These are phyloP conservation scores for Hystrix brachyura DNA, from an alignment of 2,113 vertebrate genomes.

Conservation along the genomic window DNA sequence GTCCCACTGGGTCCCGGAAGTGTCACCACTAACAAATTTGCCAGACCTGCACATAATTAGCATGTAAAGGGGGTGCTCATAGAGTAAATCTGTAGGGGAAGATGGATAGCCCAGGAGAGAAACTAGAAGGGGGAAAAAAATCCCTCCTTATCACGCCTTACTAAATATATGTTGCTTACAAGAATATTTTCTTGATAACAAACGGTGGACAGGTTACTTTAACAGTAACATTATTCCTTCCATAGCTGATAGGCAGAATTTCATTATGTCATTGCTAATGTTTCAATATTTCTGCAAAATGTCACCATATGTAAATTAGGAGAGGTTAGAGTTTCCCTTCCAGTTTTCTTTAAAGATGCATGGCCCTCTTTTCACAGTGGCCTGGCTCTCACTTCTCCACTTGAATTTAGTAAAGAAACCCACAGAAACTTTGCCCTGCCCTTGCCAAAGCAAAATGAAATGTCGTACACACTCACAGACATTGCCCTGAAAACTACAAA, in stretches of 20 bases:
- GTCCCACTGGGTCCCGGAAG: constrained; percentile 96
- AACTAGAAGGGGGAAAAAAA: constrained; percentile 85
- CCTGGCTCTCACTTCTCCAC: neutral
- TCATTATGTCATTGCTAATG: constrained; percentile 97
- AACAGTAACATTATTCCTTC: constrained; percentile 99
- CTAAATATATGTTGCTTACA: constrained; percentile 92
- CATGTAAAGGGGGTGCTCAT: constrained; percentile 96
- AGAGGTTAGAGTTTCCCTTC: constrained; percentile 91
- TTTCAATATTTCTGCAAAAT: constrained; percentile 99
- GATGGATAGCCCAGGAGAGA: constrained; percentile 91
- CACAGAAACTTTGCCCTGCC: constrained; percentile 54
- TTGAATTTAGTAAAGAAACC: constrained; percentile 52
- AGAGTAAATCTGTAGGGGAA: constrained; percentile 95
- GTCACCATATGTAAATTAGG: constrained; percentile 99
- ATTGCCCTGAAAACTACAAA: neutral
- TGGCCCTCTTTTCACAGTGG: constrained; percentile 75
- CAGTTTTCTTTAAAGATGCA: constrained; percentile 95
- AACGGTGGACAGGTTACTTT: constrained; percentile 98
- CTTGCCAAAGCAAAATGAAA: constrained; percentile 7
- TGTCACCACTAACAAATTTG: constrained; percentile 99
- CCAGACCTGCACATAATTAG: constrained; percentile 96
- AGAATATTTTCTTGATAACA: constrained; percentile 95
- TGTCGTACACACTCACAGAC: rapidly evolving
- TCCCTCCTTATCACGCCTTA: constrained; percentile 90
- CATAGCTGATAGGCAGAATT: constrained; percentile 97